A percentile compares a stretch with the other conserved stretches of the same genome.
Evolutionary conservation across 2,888 invertebrate species (phyloP).

Genomic region (Pasiphila rectangulata): DNA sequence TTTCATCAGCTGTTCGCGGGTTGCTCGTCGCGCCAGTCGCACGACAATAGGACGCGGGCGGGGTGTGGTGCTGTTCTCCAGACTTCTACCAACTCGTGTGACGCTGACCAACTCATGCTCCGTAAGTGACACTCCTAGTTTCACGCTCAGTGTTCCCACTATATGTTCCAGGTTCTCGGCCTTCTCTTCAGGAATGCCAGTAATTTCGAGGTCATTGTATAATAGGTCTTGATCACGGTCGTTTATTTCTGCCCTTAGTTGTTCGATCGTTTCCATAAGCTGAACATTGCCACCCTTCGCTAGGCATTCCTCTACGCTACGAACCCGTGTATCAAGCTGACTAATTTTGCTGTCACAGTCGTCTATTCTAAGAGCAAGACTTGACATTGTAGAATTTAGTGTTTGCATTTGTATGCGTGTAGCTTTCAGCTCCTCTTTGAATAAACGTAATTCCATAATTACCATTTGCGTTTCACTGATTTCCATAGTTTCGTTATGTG

Average conservation of each 20-base stretch:
- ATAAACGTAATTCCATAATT: not conserved
- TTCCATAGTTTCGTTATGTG: too few relatives aligned
- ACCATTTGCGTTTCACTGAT: too few relatives aligned
- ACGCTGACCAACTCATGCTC: not conserved
- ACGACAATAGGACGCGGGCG: constrained; percentile 2
- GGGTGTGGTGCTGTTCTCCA: not conserved
- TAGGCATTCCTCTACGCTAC: not conserved
- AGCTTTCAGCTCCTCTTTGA: not conserved
- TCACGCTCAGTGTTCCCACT: not conserved
- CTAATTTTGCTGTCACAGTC: not conserved
- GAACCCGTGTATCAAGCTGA: not conserved
- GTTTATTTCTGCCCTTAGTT: not conserved
- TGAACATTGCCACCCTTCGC: not conserved
- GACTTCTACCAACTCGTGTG: not conserved
- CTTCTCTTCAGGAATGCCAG: not conserved
- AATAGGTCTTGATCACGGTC: not conserved
- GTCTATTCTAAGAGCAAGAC: not conserved
- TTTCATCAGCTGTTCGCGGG: not conserved
- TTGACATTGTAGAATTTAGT: not conserved
- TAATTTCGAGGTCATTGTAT: not conserved
- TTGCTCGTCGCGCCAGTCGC: not conserved
- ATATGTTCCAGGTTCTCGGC: not conserved
- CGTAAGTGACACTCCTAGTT: not conserved
- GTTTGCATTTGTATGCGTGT: not conserved
- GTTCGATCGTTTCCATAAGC: not conserved